A percentile compares a stretch with the other conserved stretches of the same genome.
Evolutionary conservation across 1,140 invertebrate genomes (phyloP).

Genomic region (Drosophila tropicalis): DNA sequence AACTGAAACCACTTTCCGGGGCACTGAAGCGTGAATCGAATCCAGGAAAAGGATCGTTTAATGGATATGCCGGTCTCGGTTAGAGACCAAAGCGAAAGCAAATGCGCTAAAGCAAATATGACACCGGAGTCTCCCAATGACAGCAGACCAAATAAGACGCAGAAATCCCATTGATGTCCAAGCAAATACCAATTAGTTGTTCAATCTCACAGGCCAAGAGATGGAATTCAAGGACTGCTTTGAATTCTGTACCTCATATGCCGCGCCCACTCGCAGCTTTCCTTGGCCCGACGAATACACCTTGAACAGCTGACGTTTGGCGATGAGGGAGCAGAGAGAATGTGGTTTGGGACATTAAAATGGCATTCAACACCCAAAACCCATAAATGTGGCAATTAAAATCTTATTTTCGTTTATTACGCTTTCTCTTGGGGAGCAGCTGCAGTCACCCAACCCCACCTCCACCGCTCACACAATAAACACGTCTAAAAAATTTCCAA

Average conservation of each 20-base stretch:
- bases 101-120: conserved; percentile 53
- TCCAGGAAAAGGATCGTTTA: conserved; percentile 22
- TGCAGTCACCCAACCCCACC: conserved; percentile 32
- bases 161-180: conserved; percentile 2
- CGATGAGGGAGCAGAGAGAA: not conserved
- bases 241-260: not conserved
- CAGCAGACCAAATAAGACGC: conserved; percentile 32
- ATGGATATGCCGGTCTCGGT: conserved; percentile 56
- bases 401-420: conserved; percentile 80
- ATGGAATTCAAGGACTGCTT: not conserved
- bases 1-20: conserved; percentile 28
- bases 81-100: conserved; percentile 45
- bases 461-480: conserved; percentile 52
- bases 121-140: conserved; percentile 10
- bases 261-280: conserved; percentile 18
- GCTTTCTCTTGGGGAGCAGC: conserved; percentile 53
- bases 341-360: conserved; percentile 50
- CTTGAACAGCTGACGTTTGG: not conserved
- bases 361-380: conserved; percentile 45
- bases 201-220: not conserved
- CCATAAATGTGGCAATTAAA: conserved; percentile 77
- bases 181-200: conserved; percentile 25
- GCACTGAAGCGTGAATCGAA: conserved; percentile 50
- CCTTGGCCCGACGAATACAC: not conserved
- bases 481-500: conserved; percentile 69